Conservation (phyloP, 2,797 vertebrate species). For the Karalla daura region DNA sequence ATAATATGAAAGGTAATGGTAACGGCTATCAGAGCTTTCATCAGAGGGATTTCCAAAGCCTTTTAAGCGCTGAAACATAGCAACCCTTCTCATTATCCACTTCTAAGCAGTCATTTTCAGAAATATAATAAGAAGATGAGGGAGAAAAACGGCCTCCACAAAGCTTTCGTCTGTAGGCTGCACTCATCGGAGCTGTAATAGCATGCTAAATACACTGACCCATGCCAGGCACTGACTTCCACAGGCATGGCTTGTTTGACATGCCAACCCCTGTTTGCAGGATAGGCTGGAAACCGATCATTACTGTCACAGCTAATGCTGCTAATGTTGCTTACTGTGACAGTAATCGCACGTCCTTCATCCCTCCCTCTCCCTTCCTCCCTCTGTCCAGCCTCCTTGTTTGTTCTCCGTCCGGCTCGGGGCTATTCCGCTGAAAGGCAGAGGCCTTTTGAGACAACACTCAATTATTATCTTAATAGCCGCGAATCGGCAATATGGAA, state of each 20-base stretch:
- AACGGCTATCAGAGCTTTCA: slow-evolving; percentile 29
- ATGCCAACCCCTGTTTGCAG: slow-evolving; percentile 59
- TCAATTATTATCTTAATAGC: slow-evolving; percentile 59
- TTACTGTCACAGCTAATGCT: slow-evolving; percentile 68
- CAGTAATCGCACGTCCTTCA: slow-evolving; percentile 58
- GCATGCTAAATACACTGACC: slow-evolving; percentile 50
- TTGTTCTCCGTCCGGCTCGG: slow-evolving; percentile 43
- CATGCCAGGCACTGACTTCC: slow-evolving; percentile 51
- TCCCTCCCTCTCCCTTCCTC: slow-evolving; percentile 19
- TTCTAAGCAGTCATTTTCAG: slow-evolving; percentile 24
- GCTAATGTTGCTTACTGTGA: slow-evolving; percentile 60
- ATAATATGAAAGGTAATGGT: slow-evolving; percentile 33
- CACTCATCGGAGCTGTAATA: slow-evolving; percentile 28
- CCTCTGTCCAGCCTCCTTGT: slow-evolving; percentile 39
- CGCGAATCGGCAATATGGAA: slow-evolving; percentile 22
- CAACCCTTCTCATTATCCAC: slow-evolving; percentile 31
- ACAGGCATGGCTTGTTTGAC: slow-evolving; percentile 68
- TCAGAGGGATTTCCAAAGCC: slow-evolving; percentile 34
- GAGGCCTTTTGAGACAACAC: slow-evolving; percentile 40
- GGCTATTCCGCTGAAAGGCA: slow-evolving; percentile 45
- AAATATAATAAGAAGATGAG: slow-evolving; percentile 2
- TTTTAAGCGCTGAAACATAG: slow-evolving; percentile 12
- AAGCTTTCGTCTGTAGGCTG: slow-evolving; percentile 2
- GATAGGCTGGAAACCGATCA: slow-evolving; percentile 57
- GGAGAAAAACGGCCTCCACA: not conserved